Conservation (phyloP, 1,140 invertebrate genomes). For the Hylaeus volcanicus region DNA sequence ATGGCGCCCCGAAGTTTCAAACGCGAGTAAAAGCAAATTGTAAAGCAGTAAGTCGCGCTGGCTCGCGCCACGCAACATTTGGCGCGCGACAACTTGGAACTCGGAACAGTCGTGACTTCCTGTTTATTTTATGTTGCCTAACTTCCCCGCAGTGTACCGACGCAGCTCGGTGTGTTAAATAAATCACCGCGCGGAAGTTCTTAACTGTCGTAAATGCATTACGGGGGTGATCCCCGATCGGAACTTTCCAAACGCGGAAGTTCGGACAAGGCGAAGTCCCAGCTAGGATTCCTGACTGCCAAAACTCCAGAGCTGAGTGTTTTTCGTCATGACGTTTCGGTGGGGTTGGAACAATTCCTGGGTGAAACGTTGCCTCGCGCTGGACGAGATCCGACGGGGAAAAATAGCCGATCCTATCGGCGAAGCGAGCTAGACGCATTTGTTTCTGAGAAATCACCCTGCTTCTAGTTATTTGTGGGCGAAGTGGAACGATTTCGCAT, state of each 20-base stretch:
- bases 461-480: no score
- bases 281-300: not conserved
- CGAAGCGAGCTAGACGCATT: not conserved
- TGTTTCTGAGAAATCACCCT: not conserved
- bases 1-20: no score
- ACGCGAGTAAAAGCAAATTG: not conserved
- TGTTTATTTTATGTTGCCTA: slow-evolving; percentile 39
- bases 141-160: not conserved
- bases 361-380: not conserved
- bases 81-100: slow-evolving; percentile 8
- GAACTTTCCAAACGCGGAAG: slow-evolving; percentile 13
- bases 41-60: not conserved
- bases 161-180: slow-evolving; percentile 37
- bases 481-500: no score
- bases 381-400: not conserved
- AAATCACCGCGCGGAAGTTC: slow-evolving; percentile 35
- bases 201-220: slow-evolving; percentile 35
- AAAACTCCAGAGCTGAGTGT: not conserved
- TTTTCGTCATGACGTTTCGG: no score
- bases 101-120: not conserved
- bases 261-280: slow-evolving; percentile 1
- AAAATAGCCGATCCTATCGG: not conserved
- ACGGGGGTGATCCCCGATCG: not conserved
- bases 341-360: not conserved
- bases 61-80: not conserved